These are phyloP conservation scores for Tenthredo distinguenda DNA, from an alignment of 2,888 invertebrate species.

Conservation along the genomic window DNA sequence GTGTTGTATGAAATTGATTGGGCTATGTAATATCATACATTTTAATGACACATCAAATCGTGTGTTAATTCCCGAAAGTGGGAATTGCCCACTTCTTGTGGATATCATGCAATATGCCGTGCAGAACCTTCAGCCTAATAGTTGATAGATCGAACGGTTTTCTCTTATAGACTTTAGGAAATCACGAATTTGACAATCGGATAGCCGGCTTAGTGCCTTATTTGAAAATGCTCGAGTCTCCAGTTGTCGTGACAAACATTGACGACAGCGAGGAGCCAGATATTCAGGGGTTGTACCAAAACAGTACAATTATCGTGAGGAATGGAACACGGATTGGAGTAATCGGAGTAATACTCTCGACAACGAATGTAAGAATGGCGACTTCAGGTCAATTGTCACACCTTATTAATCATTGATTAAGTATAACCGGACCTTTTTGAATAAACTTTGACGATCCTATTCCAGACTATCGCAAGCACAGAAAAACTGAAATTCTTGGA, in stretches of 20 bases:
- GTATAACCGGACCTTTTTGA: background rate
- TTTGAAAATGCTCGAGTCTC: slow-evolving; percentile 82
- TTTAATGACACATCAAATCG: background rate
- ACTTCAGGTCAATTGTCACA: background rate
- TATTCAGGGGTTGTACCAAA: slow-evolving; percentile 81
- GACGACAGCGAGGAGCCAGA: slow-evolving; percentile 85
- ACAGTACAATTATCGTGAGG: slow-evolving; percentile 83
- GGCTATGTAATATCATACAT: background rate
- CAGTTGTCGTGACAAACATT: slow-evolving; percentile 88
- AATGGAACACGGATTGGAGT: slow-evolving; percentile 86
- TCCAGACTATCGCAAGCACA: slow-evolving; percentile 84
- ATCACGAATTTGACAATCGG: slow-evolving; percentile 92
- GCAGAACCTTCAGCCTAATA: background rate
- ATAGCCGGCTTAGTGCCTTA: slow-evolving; percentile 87
- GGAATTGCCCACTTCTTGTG: too few relatives aligned
- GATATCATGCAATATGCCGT: background rate
- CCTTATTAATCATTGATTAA: background rate
- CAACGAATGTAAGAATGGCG: slow-evolving; percentile 81
- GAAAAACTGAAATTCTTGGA: slow-evolving; percentile 85
- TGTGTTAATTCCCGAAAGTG: background rate
- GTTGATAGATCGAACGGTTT: background rate
- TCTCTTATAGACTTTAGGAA: slow-evolving; percentile 86
- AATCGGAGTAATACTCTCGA: slow-evolving; percentile 87
- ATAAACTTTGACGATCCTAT: background rate
- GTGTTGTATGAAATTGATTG: background rate